phyloP scores from a whole-genome alignment of 2,888 invertebrate species.

The Caenorhabditis sp. region DNA sequence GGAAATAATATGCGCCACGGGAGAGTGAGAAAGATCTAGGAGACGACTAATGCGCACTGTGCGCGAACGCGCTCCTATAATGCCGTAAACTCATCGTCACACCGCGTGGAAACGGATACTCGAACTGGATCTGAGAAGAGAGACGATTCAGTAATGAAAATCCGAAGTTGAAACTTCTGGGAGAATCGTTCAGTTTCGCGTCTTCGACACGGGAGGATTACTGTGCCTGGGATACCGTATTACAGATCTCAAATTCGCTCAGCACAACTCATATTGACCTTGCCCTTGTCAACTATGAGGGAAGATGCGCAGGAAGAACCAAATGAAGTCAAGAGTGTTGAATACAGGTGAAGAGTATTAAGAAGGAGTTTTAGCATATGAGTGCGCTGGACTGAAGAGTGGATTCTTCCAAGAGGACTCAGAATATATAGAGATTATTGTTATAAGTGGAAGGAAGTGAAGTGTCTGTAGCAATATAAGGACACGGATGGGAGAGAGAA shows the following conservation, averaged over 20 bases:
- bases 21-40: slow-evolving; percentile 40
- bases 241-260: background rate
- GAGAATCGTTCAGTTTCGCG: background rate
- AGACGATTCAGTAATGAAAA: background rate
- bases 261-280: slow-evolving; percentile 49
- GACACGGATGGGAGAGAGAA: background rate
- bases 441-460: slow-evolving; percentile 16
- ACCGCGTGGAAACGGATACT: slow-evolving; percentile 33
- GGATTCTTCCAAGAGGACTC: slow-evolving; percentile 18
- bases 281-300: slow-evolving; percentile 7
- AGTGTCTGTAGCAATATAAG: slow-evolving; percentile 13
- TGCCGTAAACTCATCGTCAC: slow-evolving; percentile 53
- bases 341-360: slow-evolving; percentile 17
- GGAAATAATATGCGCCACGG: slow-evolving; percentile 59
- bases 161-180: background rate
- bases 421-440: slow-evolving; percentile 19
- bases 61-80: slow-evolving; percentile 54
- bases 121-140: slow-evolving; percentile 25
- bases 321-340: slow-evolving; percentile 45
- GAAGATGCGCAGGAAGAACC: slow-evolving; percentile 1
- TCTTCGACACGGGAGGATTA: too few relatives aligned
- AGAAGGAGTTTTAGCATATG: slow-evolving; percentile 41
- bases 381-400: slow-evolving; percentile 27
- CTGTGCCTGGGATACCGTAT: background rate
- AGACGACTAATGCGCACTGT: slow-evolving; percentile 62